Percentiles rank a stretch among this genome's conserved stretches.
These are phyloP conservation scores for Hydrochoerus hydrochaeris DNA, from an alignment of 2,113 vertebrate species.

Conservation along the genomic window DNA sequence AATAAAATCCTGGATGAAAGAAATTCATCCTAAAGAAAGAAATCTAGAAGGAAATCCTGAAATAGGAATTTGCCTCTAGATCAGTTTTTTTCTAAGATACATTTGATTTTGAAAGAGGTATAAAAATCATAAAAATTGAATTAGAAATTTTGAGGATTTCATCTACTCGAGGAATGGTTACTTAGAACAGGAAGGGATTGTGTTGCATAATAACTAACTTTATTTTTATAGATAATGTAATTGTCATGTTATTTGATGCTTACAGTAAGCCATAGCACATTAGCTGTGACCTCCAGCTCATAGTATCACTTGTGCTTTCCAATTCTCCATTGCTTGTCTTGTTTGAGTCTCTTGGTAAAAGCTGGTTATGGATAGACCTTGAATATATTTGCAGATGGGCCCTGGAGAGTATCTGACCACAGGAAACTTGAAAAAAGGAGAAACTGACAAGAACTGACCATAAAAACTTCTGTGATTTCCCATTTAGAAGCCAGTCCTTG, in stretches of 20 bases:
- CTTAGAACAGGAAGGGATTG: neutral
- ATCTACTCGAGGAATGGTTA: neutral
- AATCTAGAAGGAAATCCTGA: neutral
- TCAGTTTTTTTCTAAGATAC: neutral
- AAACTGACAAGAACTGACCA: too few species aligned
- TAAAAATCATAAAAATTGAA: neutral
- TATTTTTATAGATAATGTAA: neutral
- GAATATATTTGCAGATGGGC: neutral
- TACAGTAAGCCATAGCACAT: neutral
- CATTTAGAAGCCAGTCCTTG: too few species aligned
- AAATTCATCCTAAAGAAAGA: neutral
- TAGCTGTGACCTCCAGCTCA: neutral
- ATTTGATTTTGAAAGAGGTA: slow-evolving; percentile 11
- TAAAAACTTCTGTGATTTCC: too few species aligned
- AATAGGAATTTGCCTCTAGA: neutral
- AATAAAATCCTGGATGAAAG: neutral
- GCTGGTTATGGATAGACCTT: neutral
- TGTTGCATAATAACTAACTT: neutral
- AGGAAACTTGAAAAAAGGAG: too few species aligned
- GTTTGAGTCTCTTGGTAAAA: neutral
- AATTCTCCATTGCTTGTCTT: neutral
- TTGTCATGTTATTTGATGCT: neutral
- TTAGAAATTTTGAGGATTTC: slow-evolving; percentile 3
- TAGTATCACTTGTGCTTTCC: neutral
- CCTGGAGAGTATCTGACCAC: too few species aligned